Evolutionary conservation across 2,888 invertebrate genomes (phyloP).

Genomic region (Slavum lentiscoides): DNA sequence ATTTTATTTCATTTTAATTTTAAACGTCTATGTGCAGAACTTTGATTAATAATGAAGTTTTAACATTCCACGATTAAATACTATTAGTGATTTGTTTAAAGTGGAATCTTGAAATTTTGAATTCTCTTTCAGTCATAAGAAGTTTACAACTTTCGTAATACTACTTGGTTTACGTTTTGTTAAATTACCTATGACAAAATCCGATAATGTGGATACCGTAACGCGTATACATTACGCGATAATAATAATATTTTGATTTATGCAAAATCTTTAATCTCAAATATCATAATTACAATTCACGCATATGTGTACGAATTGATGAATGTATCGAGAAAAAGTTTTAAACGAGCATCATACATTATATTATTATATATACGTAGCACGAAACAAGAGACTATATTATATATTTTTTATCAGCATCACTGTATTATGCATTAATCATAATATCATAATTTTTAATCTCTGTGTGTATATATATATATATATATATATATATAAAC

Average conservation of each 20-base stretch:
- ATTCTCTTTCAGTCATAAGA: slow-evolving; percentile 35
- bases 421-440: no score
- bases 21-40: background rate
- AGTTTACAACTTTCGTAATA: slow-evolving; percentile 37
- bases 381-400: no score
- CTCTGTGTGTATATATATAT: no score
- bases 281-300: slow-evolving; percentile 10
- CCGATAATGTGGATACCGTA: slow-evolving; percentile 24
- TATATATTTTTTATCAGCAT: no score
- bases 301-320: background rate
- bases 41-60: slow-evolving; percentile 16
- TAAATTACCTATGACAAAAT: slow-evolving; percentile 18
- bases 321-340: background rate
- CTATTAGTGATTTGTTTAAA: slow-evolving; percentile 26
- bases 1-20: background rate
- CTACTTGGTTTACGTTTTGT: background rate
- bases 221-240: slow-evolving; percentile 4
- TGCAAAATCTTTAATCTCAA: slow-evolving; percentile 34
- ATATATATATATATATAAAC: no score
- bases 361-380: background rate
- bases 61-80: slow-evolving; percentile 23
- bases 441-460: no score
- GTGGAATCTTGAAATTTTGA: slow-evolving; percentile 8
- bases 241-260: slow-evolving; percentile 36
- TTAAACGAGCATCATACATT: background rate